Conservation (phyloP, 2,888 invertebrate species). For the Patella ulyssiponensis region DNA sequence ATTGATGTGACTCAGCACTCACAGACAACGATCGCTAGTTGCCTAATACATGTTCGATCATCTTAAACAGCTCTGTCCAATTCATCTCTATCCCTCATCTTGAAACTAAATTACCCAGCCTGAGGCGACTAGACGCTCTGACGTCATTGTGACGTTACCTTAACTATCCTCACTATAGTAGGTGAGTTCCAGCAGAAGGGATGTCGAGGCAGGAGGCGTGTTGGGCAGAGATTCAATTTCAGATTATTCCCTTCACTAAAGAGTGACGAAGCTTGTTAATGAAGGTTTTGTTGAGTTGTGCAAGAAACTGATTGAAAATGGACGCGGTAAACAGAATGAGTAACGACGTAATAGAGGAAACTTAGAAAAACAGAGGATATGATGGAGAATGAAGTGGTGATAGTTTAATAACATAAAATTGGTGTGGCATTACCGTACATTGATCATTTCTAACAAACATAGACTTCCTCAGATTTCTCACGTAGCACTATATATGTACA, state of each 20-base stretch:
- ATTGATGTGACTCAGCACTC: too few species aligned
- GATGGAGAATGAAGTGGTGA: too few species aligned
- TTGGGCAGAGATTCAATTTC: background rate
- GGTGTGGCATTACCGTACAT: too few species aligned
- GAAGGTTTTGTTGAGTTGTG: background rate
- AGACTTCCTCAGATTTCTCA: too few species aligned
- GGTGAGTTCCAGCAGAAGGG: background rate
- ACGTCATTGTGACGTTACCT: constrained; percentile 19
- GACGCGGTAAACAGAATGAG: background rate
- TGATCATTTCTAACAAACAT: too few species aligned
- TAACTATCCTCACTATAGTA: background rate
- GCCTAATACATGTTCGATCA: background rate
- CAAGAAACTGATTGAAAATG: constrained; percentile 2
- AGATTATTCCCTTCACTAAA: background rate
- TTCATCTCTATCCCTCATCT: constrained; percentile 2
- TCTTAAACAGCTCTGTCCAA: background rate
- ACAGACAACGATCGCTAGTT: too few species aligned
- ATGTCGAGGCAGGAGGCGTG: background rate
- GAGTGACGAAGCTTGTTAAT: constrained; percentile 2
- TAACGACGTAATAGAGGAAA: background rate
- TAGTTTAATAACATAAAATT: too few species aligned
- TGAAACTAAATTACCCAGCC: constrained; percentile 18
- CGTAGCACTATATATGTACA: too few species aligned
- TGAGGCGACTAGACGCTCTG: constrained; percentile 13
- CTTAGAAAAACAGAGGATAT: too few species aligned